Evolutionary conservation across 2,113 vertebrate species (phyloP), one percentile per base, ranked within the genome.

Genomic region (Notothenia rossii): DNA sequence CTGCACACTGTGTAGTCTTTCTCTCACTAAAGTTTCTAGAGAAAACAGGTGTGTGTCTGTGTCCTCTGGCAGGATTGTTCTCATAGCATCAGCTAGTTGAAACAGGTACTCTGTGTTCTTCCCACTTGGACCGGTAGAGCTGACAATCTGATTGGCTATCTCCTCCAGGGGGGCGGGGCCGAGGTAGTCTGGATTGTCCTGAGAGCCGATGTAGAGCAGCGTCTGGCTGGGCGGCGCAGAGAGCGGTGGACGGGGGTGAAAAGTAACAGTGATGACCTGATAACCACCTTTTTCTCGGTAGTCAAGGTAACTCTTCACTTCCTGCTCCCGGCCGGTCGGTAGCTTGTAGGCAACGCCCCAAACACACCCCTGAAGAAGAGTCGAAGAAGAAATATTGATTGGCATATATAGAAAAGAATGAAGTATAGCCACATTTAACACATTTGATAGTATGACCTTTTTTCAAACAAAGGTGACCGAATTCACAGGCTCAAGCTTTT

Each of bases 301-400:
- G 93, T 99, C 98, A 51, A 99, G 96, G 91, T 97, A 96, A 9
- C 95, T 89, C 91, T 99, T 99, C 64, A 99, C 97, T 91, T 99
- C 97, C 53, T 97, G 93, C 89, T 99, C 98, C 60, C 86, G 94
- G 75, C 98, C 98, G 1, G 92, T 93, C 15, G 98, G 98, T 61
- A 99, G 75, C 84, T 95, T 96, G 93, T 99, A 99, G 72, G 97
- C 98, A 49, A 99, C 95, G 36, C 98, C 98, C 98, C 98, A 99
- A 56, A 99, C 98, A 11, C 95, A 96, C 0, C 96, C 97, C 98
- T 99, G 86, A 78, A 45, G 29, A 36, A 1, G 7, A 0, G 12
- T 0, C 20, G 14, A 40, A 9, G 1, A 43, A 54, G 11, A 67
- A 20, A 15, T 13, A 29, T 63, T 6, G 60, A 2, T 67, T 48